A percentile compares a stretch with the other conserved stretches of the same genome.
Conservation (phyloP, 2,888 invertebrate genomes). For the Harpalus rufipes region DNA sequence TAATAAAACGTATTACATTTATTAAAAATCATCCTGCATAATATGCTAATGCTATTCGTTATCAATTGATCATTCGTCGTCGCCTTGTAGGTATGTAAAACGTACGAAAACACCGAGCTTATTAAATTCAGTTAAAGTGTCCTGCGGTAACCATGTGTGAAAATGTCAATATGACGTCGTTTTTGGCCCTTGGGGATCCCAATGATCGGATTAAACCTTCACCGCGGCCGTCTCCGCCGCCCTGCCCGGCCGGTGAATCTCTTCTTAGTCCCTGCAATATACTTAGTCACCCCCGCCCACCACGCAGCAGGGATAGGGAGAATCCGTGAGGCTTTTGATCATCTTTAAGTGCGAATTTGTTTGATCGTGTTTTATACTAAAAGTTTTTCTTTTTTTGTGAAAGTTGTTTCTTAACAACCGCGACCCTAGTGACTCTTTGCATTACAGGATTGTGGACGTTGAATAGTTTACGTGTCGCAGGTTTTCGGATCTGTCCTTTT, state of each 20-base stretch:
- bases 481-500: slow-evolving; percentile 26
- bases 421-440: slow-evolving; percentile 46
- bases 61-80: slow-evolving; percentile 1
- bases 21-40: too few species aligned
- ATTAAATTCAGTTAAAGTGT: slow-evolving; percentile 63
- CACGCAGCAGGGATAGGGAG: neutral
- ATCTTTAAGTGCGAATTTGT: slow-evolving; percentile 67
- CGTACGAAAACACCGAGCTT: slow-evolving; percentile 54
- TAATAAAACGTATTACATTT: too few species aligned
- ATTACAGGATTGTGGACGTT: slow-evolving; percentile 56
- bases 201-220: slow-evolving; percentile 64
- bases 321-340: slow-evolving; percentile 60
- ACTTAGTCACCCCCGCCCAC: slow-evolving; percentile 43
- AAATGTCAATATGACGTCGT: slow-evolving; percentile 66
- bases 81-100: slow-evolving; percentile 51
- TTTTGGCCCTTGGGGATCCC: slow-evolving; percentile 57
- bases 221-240: slow-evolving; percentile 25
- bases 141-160: slow-evolving; percentile 64
- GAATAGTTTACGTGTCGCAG: slow-evolving; percentile 60
- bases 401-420: slow-evolving; percentile 65
- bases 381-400: slow-evolving; percentile 63
- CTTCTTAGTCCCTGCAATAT: slow-evolving; percentile 56
- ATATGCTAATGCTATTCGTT: neutral
- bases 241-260: slow-evolving; percentile 21
- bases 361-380: slow-evolving; percentile 59